A percentile compares a stretch with the other conserved stretches of the same genome.
phyloP scores from a whole-genome alignment of 92 coral and sea anemone genomes.

The Phymanthus crucifer region DNA sequence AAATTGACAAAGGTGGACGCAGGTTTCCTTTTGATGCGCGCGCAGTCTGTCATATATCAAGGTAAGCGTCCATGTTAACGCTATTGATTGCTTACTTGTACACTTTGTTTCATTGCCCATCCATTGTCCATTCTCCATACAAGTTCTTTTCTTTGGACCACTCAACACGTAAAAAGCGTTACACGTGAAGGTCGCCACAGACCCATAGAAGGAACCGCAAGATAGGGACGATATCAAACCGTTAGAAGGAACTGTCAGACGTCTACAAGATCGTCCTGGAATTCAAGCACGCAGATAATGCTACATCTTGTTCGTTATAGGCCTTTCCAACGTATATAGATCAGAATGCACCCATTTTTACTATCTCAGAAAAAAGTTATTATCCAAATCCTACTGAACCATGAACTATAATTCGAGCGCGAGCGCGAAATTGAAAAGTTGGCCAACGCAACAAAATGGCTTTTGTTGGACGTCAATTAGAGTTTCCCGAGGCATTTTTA shows the following conservation, averaged over 20 bases:
- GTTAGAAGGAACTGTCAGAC: constrained; percentile 16
- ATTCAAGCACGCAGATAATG: background rate
- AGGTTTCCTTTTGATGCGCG: no score
- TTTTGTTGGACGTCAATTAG: no score
- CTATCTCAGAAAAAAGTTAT: no score
- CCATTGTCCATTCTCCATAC: constrained; percentile 37
- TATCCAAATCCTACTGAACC: no score
- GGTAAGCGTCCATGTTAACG: no score
- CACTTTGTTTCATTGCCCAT: constrained; percentile 39
- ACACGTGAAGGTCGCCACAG: constrained; percentile 34
- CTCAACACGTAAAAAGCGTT: constrained; percentile 25
- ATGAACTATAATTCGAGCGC: no score
- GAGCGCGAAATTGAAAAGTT: no score
- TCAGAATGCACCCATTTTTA: no score
- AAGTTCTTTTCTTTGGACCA: constrained; percentile 30
- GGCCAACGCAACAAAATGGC: no score
- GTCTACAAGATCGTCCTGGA: constrained; percentile 29
- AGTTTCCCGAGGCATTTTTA: no score
- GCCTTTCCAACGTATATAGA: background rate
- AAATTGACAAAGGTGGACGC: no score
- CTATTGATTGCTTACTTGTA: constrained; percentile 1
- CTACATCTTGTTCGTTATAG: background rate
- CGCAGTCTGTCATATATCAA: no score
- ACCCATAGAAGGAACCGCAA: constrained; percentile 46
- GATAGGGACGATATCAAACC: constrained; percentile 38